Evolutionary conservation across 2,797 vertebrate genomes (phyloP), one percentile per base, ranked within the genome.

Genomic region (Merluccius polli): DNA sequence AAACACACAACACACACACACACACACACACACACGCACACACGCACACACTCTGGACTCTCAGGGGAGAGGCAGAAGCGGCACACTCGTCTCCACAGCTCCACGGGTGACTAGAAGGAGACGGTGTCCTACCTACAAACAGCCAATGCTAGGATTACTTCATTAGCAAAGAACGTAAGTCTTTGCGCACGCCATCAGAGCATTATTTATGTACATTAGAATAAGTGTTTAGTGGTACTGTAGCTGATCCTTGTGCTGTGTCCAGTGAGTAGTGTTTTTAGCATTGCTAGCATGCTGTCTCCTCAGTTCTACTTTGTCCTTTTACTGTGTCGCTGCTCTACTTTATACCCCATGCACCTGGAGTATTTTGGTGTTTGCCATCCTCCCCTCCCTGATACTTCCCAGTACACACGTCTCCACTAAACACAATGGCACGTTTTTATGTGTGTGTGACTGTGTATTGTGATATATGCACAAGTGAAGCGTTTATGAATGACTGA

Each of bases 81-180:
- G 59, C 41, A 44, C 41, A 15, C 41, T 44, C 12, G 15, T 44
- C 12, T 44, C 41, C 41, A 44, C 59, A 63, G 59, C 59, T 63
- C 21, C 21, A 63, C 59, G 59, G 59, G 3, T 27, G 59, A 27
- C 41, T 44, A 2, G 59, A 27, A 24, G 59, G 59, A 63, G 59
- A 63, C 21, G 1, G n/a, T 2, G 59, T n/a, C 18, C 48, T 59
- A 59, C 48, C 48, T 21, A 16, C 48, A n/a, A 16, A 59, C 16
- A 59, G 44, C 44, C 44, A 84, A 80, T 79, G 73, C 32, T 75
- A 63, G 74, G 73, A 36, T 76, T 16, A 44, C 11, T 44, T 44
- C 13, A 13, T 44, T 44, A 44, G 41, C 41, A 16, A 44, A 44
- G 41, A 44, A 44, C 41, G 41, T 44, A 4, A 44, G 41, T 44